Percentiles rank a stretch among this genome's conserved stretches.
phyloP scores from a whole-genome alignment of 2,113 vertebrate genomes.

The Toxotes jaculatrix region DNA sequence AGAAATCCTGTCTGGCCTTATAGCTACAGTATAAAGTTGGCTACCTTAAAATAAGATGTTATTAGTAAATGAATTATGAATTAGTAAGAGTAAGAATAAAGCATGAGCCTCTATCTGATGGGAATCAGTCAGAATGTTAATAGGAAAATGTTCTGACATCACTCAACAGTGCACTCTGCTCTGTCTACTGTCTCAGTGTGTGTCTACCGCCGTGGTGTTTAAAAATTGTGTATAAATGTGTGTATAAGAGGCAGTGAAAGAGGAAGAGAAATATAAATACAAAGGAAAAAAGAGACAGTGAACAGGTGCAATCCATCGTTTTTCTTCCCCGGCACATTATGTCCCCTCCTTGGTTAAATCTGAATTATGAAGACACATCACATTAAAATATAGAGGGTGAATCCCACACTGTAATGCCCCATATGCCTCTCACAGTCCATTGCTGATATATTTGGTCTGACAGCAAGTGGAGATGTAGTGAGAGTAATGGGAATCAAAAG shows the following conservation, averaged over 20 bases:
- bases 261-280: not conserved
- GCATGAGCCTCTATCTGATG: constrained; percentile 21
- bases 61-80: constrained; percentile 56
- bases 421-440: constrained; percentile 6
- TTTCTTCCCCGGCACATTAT: not conserved
- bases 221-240: not conserved
- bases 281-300: not conserved
- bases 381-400: constrained; percentile 27
- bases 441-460: constrained; percentile 28
- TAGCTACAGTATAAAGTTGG: constrained; percentile 14
- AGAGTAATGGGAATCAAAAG: constrained; percentile 45
- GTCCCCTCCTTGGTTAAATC: constrained; percentile 12
- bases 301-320: not conserved
- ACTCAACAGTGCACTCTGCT: not conserved
- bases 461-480: constrained; percentile 2
- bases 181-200: constrained; percentile 16
- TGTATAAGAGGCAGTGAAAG: not conserved
- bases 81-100: constrained; percentile 40
- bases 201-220: not conserved
- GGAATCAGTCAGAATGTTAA: constrained; percentile 36
- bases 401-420: not conserved
- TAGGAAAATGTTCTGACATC: constrained; percentile 32
- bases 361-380: constrained; percentile 1
- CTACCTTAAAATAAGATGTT: constrained; percentile 38
- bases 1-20: constrained; percentile 19